Evolutionary conservation across 2,113 vertebrate species (phyloP).

Genomic region (Hippocampus barbouri): DNA sequence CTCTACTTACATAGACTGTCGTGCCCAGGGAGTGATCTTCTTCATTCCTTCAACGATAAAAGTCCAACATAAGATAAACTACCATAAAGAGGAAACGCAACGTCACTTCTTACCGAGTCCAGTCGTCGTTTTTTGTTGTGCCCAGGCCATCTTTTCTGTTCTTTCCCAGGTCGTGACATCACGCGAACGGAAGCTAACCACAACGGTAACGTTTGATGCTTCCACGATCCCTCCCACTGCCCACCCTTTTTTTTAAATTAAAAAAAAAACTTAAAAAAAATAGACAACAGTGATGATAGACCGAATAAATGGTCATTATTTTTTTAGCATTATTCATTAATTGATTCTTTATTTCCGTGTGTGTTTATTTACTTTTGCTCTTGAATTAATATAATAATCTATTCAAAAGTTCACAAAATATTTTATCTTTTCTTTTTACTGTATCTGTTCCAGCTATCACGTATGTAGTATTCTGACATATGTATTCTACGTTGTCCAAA

Average conservation of each 20-base stretch:
- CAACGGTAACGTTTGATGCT: no score
- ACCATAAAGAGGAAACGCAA: not conserved
- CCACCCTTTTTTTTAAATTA: no score
- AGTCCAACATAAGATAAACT: not conserved
- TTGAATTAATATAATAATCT: not conserved
- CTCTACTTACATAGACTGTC: not conserved
- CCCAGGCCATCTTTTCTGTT: not conserved
- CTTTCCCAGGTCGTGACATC: not conserved
- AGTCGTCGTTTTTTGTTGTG: not conserved
- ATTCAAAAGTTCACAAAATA: not conserved
- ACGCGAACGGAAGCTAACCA: not conserved
- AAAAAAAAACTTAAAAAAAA: no score
- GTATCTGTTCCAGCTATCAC: not conserved
- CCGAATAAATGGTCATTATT: no score
- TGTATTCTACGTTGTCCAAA: no score
- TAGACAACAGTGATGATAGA: no score
- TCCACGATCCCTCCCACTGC: no score
- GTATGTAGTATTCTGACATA: not conserved
- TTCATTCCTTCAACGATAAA: not conserved
- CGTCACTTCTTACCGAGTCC: not conserved
- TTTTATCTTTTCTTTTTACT: not conserved
- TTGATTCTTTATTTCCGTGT: not conserved
- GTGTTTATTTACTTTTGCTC: not conserved
- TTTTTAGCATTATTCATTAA: not conserved
- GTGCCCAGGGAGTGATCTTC: not conserved